phyloP scores from a whole-genome alignment of 1,140 invertebrate species.

The Lanistes nyassanus region DNA sequence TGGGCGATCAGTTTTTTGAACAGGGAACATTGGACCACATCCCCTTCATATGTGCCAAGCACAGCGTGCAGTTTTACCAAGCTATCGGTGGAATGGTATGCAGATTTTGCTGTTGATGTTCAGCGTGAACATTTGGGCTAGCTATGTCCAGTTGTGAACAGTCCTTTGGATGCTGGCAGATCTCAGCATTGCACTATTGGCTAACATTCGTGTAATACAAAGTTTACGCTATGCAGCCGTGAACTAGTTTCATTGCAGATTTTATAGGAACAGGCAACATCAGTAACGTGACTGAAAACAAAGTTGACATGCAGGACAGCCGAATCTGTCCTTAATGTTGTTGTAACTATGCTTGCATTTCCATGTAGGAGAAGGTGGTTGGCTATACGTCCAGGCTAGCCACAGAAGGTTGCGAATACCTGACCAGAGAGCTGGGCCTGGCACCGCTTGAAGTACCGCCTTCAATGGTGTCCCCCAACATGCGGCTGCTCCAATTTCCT shows the following conservation, averaged over 20 bases:
- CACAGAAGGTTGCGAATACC: constrained; percentile 15
- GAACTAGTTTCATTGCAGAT: no score
- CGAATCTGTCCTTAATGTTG: no score
- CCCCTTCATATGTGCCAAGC: constrained; percentile 39
- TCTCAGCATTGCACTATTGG: no score
- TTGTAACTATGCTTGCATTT: no score
- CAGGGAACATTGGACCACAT: constrained; percentile 51
- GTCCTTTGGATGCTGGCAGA: no score
- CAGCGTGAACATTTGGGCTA: no score
- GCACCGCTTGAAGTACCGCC: constrained; percentile 25
- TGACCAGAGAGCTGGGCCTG: constrained; percentile 27
- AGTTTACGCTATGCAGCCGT: no score
- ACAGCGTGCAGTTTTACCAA: constrained; percentile 46
- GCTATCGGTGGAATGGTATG: constrained; percentile 47
- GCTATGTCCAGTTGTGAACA: no score
- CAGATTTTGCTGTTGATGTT: background rate
- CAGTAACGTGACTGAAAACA: no score
- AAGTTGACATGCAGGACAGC: no score
- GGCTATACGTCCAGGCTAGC: constrained; percentile 31
- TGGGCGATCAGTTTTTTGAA: constrained; percentile 43
- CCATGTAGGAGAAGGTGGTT: constrained; percentile 32
- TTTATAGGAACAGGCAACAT: no score
- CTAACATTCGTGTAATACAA: no score
- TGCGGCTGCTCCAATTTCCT: constrained; percentile 35
- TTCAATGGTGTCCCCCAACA: constrained; percentile 34